Evolutionary conservation across 2,797 vertebrate species (phyloP).

Genomic region (Naso thynnoides): DNA sequence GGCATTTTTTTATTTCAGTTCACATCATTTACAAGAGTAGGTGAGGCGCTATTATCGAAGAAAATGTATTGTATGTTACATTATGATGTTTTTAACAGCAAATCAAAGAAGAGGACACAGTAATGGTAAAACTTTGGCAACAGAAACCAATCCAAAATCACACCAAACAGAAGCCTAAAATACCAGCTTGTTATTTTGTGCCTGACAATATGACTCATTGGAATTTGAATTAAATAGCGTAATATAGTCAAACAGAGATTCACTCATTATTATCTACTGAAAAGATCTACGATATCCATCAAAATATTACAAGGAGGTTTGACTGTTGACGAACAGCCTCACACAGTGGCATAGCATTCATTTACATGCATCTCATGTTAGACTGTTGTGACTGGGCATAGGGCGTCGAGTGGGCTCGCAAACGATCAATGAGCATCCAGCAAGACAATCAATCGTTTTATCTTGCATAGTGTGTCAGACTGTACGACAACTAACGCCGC

Average conservation of each 20-base stretch:
- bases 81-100: not conserved
- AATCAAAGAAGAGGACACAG: not conserved
- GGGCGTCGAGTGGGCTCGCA: too few relatives aligned
- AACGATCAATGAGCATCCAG: too few relatives aligned
- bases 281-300: too few relatives aligned
- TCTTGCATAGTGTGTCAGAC: too few relatives aligned
- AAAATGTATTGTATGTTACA: not conserved
- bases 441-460: too few relatives aligned
- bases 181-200: not conserved
- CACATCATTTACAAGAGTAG: conserved; percentile 49
- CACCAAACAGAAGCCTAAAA: not conserved
- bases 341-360: too few relatives aligned
- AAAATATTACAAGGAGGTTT: too few relatives aligned
- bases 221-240: not conserved
- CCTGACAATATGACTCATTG: not conserved
- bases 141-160: not conserved
- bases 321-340: too few relatives aligned
- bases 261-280: not conserved
- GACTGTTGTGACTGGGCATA: too few relatives aligned
- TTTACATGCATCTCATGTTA: too few relatives aligned
- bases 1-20: conserved; percentile 66
- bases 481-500: too few relatives aligned
- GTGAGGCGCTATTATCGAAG: conserved; percentile 5
- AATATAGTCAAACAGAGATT: not conserved
- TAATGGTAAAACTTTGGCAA: not conserved